Percentiles rank a stretch among this genome's conserved stretches.
These are phyloP conservation scores for Stichodactyla helianthus DNA, from an alignment of 64 coral and sea anemone genomes.

Conservation along the genomic window DNA sequence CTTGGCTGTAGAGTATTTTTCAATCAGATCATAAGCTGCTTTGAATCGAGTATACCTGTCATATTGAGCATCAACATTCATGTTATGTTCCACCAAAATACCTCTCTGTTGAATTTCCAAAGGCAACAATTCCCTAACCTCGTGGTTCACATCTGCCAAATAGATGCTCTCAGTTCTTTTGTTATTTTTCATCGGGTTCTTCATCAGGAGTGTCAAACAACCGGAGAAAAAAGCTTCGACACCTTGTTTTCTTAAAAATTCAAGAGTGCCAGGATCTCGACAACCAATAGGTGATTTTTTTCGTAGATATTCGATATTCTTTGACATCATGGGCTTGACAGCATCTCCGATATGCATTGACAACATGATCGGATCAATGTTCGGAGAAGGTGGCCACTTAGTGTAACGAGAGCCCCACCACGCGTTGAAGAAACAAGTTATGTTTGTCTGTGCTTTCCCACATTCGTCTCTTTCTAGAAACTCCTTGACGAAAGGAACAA, in stretches of 20 bases:
- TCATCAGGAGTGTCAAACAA: neutral
- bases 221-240: neutral
- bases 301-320: neutral
- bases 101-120: slow-evolving; percentile 16
- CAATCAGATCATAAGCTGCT: neutral
- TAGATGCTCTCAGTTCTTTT: neutral
- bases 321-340: neutral
- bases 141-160: slow-evolving; percentile 15
- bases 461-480: neutral
- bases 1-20: slow-evolving; percentile 15
- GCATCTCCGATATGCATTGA: neutral
- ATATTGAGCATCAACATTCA: neutral
- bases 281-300: slow-evolving; percentile 13
- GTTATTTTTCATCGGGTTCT: neutral
- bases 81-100: neutral
- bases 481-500: slow-evolving; percentile 7
- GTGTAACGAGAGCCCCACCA: neutral
- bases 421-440: slow-evolving; percentile 2
- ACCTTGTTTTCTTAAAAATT: neutral
- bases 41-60: neutral
- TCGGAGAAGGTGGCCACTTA: neutral
- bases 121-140: neutral
- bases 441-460: neutral
- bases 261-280: neutral
- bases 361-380: slow-evolving; percentile 15